Conservation (phyloP, 2,797 vertebrate species). For the Ptychobarbus kaznakovi region DNA sequence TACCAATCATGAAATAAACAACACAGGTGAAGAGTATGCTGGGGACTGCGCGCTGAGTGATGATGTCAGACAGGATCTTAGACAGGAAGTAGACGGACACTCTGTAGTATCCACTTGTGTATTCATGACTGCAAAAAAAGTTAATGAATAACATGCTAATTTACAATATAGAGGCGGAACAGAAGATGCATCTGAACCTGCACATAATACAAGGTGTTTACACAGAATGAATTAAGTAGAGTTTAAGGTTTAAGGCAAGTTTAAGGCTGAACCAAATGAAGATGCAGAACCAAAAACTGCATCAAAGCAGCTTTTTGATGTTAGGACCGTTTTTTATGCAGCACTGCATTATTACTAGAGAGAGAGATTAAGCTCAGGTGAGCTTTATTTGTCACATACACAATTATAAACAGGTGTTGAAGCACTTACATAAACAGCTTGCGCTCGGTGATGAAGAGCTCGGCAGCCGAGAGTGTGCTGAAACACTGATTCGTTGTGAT, state of each 20-base stretch:
- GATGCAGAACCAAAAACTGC: no score
- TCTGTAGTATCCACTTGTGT: slow-evolving; percentile 96
- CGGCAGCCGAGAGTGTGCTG: slow-evolving; percentile 86
- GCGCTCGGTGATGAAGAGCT: slow-evolving; percentile 90
- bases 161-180: neutral
- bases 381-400: no score
- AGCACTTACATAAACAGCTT: slow-evolving; percentile 89
- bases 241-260: no score
- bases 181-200: neutral
- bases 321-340: no score
- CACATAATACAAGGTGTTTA: neutral
- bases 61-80: slow-evolving; percentile 86
- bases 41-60: slow-evolving; percentile 84
- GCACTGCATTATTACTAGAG: no score
- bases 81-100: slow-evolving; percentile 90
- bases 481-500: slow-evolving; percentile 93
- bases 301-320: no score
- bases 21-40: slow-evolving; percentile 85
- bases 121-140: slow-evolving; percentile 85
- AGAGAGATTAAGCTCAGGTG: no score
- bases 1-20: slow-evolving; percentile 89
- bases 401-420: no score
- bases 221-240: neutral
- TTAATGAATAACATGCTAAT: neutral
- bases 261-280: no score